Evolutionary conservation across 1,140 invertebrate genomes (phyloP), one percentile per base, ranked within the genome.

Genomic region (Anadara kagoshimensis): DNA sequence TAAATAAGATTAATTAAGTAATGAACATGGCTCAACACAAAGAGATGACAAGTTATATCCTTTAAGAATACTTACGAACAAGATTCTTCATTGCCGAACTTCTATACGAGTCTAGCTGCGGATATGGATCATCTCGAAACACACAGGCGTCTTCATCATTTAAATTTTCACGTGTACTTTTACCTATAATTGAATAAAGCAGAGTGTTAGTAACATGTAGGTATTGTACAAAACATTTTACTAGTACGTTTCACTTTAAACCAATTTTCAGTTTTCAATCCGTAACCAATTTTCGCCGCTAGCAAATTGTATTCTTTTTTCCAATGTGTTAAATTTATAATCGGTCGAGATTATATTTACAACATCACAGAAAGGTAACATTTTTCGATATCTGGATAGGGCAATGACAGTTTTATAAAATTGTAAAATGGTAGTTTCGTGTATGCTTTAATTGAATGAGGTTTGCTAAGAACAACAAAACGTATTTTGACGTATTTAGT

Each of bases 111-210:
- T 12, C 24, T 5, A 11, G 20, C 18, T 59, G 29, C 44, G 26
- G 47, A 18, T 62, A 62, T 45, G 43, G 12, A 26, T 62, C 59
- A 16, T 62, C 47, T 26, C 47, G 44, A 45, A 62, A 62, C 44
- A 24, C 47, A 45, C 59, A 62, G 20, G 47, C 47, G 14, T 62
- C 59, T 14, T 14, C 24, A 47, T 62, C 41, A 22, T 47, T 62
- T 47, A 45, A 45, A 47, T 62, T 44, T 22, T 62, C 59, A 12
- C 59, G 18, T 26, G 20, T 45, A 47, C 59, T 62, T 1, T 44
- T 8, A 45, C 59, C 59, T 62, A 14, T 14, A 62, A 59, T n/a
- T n/a, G n/a, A n/a, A n/a, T n/a, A n/a, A n/a, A n/a, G n/a, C n/a
- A n/a, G n/a, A n/a, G 26, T 11, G 18, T 26, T 47, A 47, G 45